Evolutionary conservation across 2,113 vertebrate species (phyloP), one percentile per base, ranked within the genome.

Genomic region (Melanotaenia duboulayi): DNA sequence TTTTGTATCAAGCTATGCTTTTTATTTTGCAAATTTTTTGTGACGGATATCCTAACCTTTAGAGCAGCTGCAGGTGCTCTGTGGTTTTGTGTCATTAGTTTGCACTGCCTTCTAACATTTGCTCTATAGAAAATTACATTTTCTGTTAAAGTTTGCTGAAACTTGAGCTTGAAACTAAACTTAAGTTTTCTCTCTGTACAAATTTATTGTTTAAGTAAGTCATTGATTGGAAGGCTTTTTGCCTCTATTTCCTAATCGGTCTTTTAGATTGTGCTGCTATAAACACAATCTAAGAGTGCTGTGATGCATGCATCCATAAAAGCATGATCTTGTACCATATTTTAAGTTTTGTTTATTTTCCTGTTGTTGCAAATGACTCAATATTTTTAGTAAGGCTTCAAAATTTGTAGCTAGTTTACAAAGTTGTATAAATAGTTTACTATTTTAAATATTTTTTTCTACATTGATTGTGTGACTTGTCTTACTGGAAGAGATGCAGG

Each of bases 291-390:
- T 90, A 69, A 81, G 71, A 81, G 71, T 65, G 67, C 39, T 12
- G 42, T 54, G 40, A 68, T 91, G 90, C 91, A 93, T 92, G 91
- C 64, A 55, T 66, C 22, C 46, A 25, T 85, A 13, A 89, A 83
- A 76, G 91, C 90, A 92, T 92, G 90, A 74, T 71, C 17, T 65
- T 37, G 23, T 65, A n/a, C 25, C 23, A 54, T 64, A 71, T 16
- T 76, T 82, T 72, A 11, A 76, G 32, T 82, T 81, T 52, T 66
- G 7, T n/a, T 17, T 17, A 7, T 4, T 19, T 48, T 48, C 4
- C 5, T n/a, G 17, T 8, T 48, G 6, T 42, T 42, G 12, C 16
- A 14, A 14, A 16, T 42, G 12, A 14, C 8, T 5, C 1, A 35
- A 35, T 48, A n/a, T n/a, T 48, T 48, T 19, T 48, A 14, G 16